Evolutionary conservation across 2,797 vertebrate genomes (phyloP).

Genomic region (Leptoclinus maculatus): DNA sequence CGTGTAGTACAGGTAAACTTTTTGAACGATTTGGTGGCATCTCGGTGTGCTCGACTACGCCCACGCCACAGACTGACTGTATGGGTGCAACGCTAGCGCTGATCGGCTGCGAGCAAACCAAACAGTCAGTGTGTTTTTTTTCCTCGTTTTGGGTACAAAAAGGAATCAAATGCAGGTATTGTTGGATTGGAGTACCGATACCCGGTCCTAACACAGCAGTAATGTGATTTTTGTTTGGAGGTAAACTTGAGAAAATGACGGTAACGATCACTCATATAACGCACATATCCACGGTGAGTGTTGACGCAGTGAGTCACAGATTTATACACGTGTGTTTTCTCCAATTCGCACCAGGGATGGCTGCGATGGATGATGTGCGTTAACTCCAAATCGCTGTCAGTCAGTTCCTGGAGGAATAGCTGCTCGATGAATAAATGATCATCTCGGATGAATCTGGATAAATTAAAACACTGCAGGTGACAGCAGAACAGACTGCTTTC

Average conservation of each 20-base stretch:
- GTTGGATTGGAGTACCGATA: no score
- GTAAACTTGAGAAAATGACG: background rate
- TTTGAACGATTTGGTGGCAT: no score
- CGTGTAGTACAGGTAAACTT: no score
- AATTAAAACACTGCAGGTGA: slow-evolving; percentile 15
- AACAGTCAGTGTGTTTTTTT: no score
- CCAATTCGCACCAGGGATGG: background rate
- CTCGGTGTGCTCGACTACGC: no score
- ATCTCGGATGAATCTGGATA: slow-evolving; percentile 14
- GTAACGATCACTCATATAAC: background rate
- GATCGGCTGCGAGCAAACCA: no score
- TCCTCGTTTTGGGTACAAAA: background rate
- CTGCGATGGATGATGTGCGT: background rate
- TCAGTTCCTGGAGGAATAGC: slow-evolving; percentile 11
- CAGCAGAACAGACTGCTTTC: background rate
- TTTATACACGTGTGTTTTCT: background rate
- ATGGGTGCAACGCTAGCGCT: no score
- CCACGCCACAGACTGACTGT: no score
- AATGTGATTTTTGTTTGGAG: background rate
- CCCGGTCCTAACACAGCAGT: background rate
- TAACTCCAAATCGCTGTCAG: background rate
- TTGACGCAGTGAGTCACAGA: background rate
- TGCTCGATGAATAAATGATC: slow-evolving; percentile 20
- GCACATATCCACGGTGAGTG: background rate
- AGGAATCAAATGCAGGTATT: background rate